Evolutionary conservation across 2,797 vertebrate genomes (phyloP), one percentile per base, ranked within the genome.

Genomic region (Rousettus madagascariensis): DNA sequence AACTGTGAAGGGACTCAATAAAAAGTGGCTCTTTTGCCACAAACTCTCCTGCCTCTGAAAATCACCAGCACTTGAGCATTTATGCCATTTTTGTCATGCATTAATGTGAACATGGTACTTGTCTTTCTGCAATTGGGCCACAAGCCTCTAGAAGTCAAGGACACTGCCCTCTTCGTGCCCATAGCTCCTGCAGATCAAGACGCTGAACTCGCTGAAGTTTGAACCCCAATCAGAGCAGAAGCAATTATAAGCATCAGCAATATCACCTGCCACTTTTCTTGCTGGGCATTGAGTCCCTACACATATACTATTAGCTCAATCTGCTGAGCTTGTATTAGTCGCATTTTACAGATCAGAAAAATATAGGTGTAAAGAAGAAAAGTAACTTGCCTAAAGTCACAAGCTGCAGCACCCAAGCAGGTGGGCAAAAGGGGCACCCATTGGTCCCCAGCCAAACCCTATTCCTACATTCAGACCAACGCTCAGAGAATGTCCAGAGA

Each of bases 401-500:
- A 28, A 66, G 30, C 51, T 28, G 22, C 30, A 79, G 41, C 28
- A 19, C 20, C 26, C 10, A 69, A 68, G 51, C 11, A 28, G 74
- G 43, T 43, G 5, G 19, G 28, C 10, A 28, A 36, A 94, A 53
- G 5, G 17, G 33, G 33, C 15, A 15, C 43, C 28, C 30, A 26
- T 22, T 2, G 1, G 0, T 7, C 53, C 38, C 36, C 12, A 38
- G 28, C 15, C 61, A 41, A 86, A 59, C 3, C 0, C 36, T 8
- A 28, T 1, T 49, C 36, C 15, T 5, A 8, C 2, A 43, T 38
- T 69, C 30, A 55, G 33, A 20, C 59, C 41, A 53, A 51, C 5
- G 33, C 11, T 22, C 49, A 65, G n/a, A 77, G 10, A 22, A 36
- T 1, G 22, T 0, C 6, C 0, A 28, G 28, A 30, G 46, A 57